A percentile compares a stretch with the other conserved stretches of the same genome.
These are phyloP conservation scores for Erpobdella octoculata DNA, from an alignment of 2,888 invertebrate species.

Conservation along the genomic window DNA sequence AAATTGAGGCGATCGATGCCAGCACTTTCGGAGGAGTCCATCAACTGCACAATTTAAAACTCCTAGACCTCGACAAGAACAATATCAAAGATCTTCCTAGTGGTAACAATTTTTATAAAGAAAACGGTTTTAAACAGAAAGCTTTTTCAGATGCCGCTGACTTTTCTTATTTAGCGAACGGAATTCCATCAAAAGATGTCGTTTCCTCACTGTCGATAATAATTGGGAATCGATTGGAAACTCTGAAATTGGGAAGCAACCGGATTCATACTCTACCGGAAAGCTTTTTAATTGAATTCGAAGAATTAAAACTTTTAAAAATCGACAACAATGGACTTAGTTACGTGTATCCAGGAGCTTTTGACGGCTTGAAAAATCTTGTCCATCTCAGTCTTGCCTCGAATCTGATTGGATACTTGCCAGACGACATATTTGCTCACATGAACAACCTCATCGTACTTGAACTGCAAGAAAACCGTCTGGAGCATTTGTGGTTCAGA, in stretches of 20 bases:
- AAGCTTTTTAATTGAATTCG: constrained; percentile 29
- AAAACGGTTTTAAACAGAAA: neutral
- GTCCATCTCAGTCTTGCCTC: constrained; percentile 32
- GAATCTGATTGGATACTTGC: constrained; percentile 34
- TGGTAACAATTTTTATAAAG: too few relatives aligned
- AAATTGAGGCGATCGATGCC: neutral
- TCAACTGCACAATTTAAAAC: neutral
- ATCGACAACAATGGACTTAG: constrained; percentile 34
- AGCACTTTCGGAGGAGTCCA: neutral
- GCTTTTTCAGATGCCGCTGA: neutral
- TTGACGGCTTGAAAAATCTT: constrained; percentile 31
- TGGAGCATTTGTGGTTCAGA: constrained; percentile 33
- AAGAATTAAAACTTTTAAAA: constrained; percentile 32
- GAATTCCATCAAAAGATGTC: neutral
- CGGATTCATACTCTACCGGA: neutral
- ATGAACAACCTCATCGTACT: constrained; percentile 32
- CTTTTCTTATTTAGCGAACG: neutral
- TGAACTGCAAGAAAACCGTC: constrained; percentile 33
- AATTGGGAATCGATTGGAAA: neutral
- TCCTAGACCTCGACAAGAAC: neutral
- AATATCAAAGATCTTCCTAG: neutral
- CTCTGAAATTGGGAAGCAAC: constrained; percentile 9
- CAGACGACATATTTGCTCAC: constrained; percentile 33
- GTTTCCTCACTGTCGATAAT: neutral
- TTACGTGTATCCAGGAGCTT: constrained; percentile 31